phyloP scores from a whole-genome alignment of 1,140 invertebrate species.

The Pseudomyrmex cubaensis region DNA sequence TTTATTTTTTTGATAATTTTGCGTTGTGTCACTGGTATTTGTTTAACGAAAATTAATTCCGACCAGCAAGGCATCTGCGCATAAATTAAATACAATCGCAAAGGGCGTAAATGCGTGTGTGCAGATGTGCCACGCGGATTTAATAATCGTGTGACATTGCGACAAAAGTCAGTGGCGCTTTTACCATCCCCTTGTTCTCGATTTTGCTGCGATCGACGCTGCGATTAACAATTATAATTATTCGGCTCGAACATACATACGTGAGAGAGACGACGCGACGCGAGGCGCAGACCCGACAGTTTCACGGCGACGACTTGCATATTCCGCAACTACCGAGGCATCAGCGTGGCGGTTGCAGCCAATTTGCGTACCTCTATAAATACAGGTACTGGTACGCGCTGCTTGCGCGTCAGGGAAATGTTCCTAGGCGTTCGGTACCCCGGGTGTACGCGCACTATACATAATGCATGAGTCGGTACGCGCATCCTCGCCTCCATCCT shows the following conservation, averaged over 20 bases:
- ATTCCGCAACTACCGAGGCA: slow-evolving; percentile 34
- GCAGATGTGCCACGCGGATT: background rate
- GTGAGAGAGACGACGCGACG: background rate
- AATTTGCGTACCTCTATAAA: slow-evolving; percentile 76
- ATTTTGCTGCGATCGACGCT: slow-evolving; percentile 1
- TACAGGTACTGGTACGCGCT: slow-evolving; percentile 63
- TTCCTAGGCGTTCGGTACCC: slow-evolving; percentile 74
- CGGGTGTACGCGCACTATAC: slow-evolving; percentile 66
- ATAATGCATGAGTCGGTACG: slow-evolving; percentile 77
- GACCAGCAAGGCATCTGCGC: too few species aligned
- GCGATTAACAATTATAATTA: slow-evolving; percentile 68
- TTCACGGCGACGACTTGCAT: slow-evolving; percentile 55
- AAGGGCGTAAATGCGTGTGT: background rate
- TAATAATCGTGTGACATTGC: slow-evolving; percentile 22
- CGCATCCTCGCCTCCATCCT: slow-evolving; percentile 37
- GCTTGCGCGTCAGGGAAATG: slow-evolving; percentile 68
- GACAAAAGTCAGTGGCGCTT: background rate
- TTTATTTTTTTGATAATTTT: too few species aligned
- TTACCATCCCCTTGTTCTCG: slow-evolving; percentile 11
- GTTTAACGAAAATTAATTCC: too few species aligned
- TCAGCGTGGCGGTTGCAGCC: slow-evolving; percentile 63
- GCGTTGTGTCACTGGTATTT: too few species aligned
- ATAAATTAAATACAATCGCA: background rate
- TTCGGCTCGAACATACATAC: background rate
- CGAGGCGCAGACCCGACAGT: slow-evolving; percentile 32